Evolutionary conservation across 2,888 invertebrate genomes (phyloP).

Genomic region (Sthenelais limicola): DNA sequence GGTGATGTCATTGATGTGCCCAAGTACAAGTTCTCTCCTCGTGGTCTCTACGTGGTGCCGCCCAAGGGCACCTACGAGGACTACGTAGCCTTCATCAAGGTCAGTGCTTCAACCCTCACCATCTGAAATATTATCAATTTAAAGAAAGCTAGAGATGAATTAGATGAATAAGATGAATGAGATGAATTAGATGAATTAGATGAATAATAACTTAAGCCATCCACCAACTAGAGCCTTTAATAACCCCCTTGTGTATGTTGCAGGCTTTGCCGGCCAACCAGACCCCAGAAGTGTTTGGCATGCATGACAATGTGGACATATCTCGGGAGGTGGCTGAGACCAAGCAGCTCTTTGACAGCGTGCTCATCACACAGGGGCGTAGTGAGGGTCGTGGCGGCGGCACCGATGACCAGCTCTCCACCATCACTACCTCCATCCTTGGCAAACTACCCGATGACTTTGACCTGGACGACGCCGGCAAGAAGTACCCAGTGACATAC

Average conservation of each 20-base stretch:
- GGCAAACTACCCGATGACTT: constrained; percentile 80
- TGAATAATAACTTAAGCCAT: too few relatives aligned
- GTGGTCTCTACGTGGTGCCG: constrained; percentile 80
- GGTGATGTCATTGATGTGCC: constrained; percentile 78
- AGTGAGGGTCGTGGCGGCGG: constrained; percentile 62
- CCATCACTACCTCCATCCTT: constrained; percentile 69
- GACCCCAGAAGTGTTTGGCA: constrained; percentile 89
- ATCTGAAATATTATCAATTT: too few relatives aligned
- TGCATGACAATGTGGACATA: constrained; percentile 93
- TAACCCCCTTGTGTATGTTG: too few relatives aligned
- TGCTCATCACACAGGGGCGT: constrained; percentile 82
- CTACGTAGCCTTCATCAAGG: constrained; percentile 79
- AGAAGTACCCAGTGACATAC: constrained; percentile 83
- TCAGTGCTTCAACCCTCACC: constrained; percentile 60
- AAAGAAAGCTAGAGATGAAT: too few relatives aligned
- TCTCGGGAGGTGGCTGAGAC: constrained; percentile 86
- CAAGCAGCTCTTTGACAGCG: constrained; percentile 80
- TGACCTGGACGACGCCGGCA: constrained; percentile 80
- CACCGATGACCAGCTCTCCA: constrained; percentile 65
- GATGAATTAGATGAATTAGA: too few relatives aligned
- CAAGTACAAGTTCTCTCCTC: constrained; percentile 80
- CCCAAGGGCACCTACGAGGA: constrained; percentile 81
- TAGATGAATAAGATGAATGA: too few relatives aligned
- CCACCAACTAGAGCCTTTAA: too few relatives aligned
- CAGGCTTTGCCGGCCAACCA: constrained; percentile 80